phyloP scores from a whole-genome alignment of 2,888 invertebrate genomes.

The Macroteleia sp. region DNA sequence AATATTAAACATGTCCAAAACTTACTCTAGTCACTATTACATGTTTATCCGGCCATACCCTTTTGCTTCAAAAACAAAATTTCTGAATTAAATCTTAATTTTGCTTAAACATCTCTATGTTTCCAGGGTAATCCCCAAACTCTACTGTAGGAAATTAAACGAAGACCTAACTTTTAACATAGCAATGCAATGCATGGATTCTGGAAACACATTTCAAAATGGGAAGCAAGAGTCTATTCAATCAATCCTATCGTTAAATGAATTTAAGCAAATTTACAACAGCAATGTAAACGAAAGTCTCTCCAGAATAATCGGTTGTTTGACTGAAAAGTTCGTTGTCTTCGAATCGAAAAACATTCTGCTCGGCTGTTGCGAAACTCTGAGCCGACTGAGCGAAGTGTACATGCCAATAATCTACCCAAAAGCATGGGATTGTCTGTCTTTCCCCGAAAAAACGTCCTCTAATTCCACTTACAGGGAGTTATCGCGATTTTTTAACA shows the following conservation, averaged over 20 bases:
- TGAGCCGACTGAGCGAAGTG: slow-evolving; percentile 87
- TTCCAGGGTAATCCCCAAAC: slow-evolving; percentile 84
- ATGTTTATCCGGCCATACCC: too few relatives aligned
- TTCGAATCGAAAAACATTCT: slow-evolving; percentile 88
- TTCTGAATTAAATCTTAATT: too few relatives aligned
- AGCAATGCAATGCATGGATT: slow-evolving; percentile 10
- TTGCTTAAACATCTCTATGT: too few relatives aligned
- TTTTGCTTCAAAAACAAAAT: too few relatives aligned
- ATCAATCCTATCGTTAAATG: slow-evolving; percentile 71
- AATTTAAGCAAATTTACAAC: slow-evolving; percentile 60
- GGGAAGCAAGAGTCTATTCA: background rate
- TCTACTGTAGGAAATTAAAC: slow-evolving; percentile 84
- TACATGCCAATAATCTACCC: slow-evolving; percentile 89
- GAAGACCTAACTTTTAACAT: slow-evolving; percentile 79
- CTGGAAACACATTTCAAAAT: background rate
- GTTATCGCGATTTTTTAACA: too few relatives aligned
- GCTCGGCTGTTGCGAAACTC: slow-evolving; percentile 88
- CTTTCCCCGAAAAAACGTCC: too few relatives aligned
- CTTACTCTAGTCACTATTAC: too few relatives aligned
- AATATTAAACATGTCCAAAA: too few relatives aligned
- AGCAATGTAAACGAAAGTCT: slow-evolving; percentile 85
- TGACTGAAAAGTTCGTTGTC: slow-evolving; percentile 86
- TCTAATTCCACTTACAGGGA: too few relatives aligned
- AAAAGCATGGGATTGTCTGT: slow-evolving; percentile 88
- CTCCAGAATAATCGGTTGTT: slow-evolving; percentile 85